A percentile compares a stretch with the other conserved stretches of the same genome.
Conservation (phyloP, 2,113 vertebrate species). For the Taurulus bubalis region DNA sequence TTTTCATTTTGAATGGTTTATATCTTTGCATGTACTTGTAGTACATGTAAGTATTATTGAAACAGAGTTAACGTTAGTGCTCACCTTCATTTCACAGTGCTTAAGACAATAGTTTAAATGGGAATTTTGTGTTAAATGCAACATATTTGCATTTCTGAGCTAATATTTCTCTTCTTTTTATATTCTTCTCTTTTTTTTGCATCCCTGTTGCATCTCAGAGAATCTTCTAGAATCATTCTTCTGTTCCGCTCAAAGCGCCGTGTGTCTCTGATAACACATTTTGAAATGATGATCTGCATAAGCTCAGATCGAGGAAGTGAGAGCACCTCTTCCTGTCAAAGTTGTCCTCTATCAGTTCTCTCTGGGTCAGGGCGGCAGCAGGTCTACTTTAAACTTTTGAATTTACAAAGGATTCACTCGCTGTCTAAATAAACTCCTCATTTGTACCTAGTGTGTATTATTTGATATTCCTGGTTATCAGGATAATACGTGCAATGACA, state of each 20-base stretch:
- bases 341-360: background rate
- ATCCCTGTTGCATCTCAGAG: background rate
- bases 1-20: too few relatives aligned
- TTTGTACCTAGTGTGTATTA: background rate
- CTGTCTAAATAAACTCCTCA: background rate
- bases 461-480: background rate
- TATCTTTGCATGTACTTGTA: too few relatives aligned
- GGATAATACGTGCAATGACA: background rate
- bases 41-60: too few relatives aligned
- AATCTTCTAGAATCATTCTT: conserved; percentile 14
- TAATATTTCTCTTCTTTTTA: background rate
- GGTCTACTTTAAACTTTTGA: background rate
- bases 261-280: conserved; percentile 7
- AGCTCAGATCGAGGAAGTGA: conserved; percentile 19
- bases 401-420: background rate
- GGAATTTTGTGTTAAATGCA: background rate
- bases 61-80: background rate
- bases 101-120: background rate
- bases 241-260: background rate
- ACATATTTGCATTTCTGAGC: background rate
- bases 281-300: conserved; percentile 3
- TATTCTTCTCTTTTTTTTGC: background rate
- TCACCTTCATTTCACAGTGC: background rate
- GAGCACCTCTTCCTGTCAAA: conserved; percentile 8
- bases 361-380: background rate